Evolutionary conservation across 2,113 vertebrate species (phyloP).

Genomic region (Gavialis gangeticus): DNA sequence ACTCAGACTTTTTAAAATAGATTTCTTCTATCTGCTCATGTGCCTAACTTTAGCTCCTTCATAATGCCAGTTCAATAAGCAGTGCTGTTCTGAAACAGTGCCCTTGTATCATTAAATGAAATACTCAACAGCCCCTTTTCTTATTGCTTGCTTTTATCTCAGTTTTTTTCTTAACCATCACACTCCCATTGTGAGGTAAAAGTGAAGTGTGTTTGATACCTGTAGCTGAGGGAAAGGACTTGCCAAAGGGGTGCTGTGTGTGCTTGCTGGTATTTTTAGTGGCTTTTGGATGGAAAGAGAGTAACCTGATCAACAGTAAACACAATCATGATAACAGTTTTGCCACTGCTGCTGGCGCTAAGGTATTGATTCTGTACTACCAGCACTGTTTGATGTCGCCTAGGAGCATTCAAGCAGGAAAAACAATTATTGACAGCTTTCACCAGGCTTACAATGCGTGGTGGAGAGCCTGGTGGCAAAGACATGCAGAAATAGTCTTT

Average conservation of each 20-base stretch:
- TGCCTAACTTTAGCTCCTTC: neutral
- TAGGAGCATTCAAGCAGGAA: slow-evolving; percentile 60
- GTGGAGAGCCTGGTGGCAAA: slow-evolving; percentile 55
- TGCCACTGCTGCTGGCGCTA: slow-evolving; percentile 61
- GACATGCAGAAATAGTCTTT: slow-evolving; percentile 70
- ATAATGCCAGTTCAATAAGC: neutral
- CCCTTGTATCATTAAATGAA: slow-evolving; percentile 29
- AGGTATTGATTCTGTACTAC: slow-evolving; percentile 78
- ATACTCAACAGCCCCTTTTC: slow-evolving; percentile 1
- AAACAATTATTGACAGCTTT: slow-evolving; percentile 71
- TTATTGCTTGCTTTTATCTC: slow-evolving; percentile 24
- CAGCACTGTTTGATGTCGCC: slow-evolving; percentile 76
- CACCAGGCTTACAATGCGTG: slow-evolving; percentile 46
- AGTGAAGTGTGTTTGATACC: slow-evolving; percentile 23
- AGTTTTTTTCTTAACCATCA: slow-evolving; percentile 14
- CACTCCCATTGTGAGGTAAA: slow-evolving; percentile 48
- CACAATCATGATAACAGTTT: slow-evolving; percentile 71
- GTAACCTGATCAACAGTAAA: slow-evolving; percentile 74
- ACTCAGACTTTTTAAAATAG: neutral
- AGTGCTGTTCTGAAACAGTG: slow-evolving; percentile 16
- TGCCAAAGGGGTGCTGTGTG: slow-evolving; percentile 31
- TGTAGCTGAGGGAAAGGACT: neutral
- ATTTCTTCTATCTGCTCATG: neutral
- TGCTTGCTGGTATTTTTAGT: slow-evolving; percentile 47
- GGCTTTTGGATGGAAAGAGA: slow-evolving; percentile 53